Evolutionary conservation across 2,113 vertebrate genomes (phyloP), one percentile per base, ranked within the genome.

Genomic region (Sebastes fasciatus): DNA sequence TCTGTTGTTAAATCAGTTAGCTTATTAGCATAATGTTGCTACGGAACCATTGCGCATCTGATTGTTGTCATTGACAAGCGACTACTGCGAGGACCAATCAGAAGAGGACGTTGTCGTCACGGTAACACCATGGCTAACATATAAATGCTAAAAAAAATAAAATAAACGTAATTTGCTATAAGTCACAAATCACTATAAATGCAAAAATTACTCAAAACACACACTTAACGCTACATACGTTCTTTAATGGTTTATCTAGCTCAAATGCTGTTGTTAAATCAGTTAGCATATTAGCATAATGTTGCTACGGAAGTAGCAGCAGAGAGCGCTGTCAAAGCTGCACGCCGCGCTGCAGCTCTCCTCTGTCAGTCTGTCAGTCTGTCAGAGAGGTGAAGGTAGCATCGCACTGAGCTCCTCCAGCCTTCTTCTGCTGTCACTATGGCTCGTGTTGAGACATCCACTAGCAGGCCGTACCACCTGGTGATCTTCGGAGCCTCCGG

Each of bases 401-500:
- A 17, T 57, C 8, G 9, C 52, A 48, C 8, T 26, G 6, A 84
- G 14, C 17, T 64, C 61, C 6, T 60, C 6, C 10, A 58, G 2
- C 2, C 67, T 69, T 9, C 17, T 26, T 26, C 26, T 74, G 52
- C 45, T 63, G 64, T 77, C 62, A 86, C 21, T 0, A 96, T 95
- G 94, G 93, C 92, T 8, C 14, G 74, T 8, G 87, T 91, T 19
- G 89, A 92, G 45, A 94, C 93, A 14, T 92, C 93, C 1, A 49
- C 92, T 1, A 87, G 40, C 76, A 92, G 96, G 79, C 94, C 94
- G 1, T 98, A 95, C 81, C 95, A 96, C 6, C 83, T 98, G 62
- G 95, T 98, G 23, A 94, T 99, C 69, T 96, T 98, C 71, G 98
- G 98, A 46, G 98, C 98, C 63, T 97, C 97, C 0, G 98, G 98